Evolutionary conservation across 1,140 invertebrate genomes (phyloP), one percentile per base, ranked within the genome.

Genomic region (Steinernema khuongi): DNA sequence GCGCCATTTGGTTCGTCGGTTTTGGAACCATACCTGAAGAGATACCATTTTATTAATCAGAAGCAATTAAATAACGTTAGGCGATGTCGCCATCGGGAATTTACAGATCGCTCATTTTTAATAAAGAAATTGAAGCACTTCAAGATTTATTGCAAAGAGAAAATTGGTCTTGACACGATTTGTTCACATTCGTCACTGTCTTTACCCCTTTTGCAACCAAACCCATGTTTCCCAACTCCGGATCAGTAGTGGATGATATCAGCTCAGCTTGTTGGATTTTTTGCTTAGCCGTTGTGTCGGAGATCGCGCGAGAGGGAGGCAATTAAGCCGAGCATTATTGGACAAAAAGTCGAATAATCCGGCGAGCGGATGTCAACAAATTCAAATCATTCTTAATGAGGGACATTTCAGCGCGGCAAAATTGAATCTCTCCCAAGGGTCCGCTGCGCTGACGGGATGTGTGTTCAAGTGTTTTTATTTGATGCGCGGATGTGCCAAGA

Each of bases 1-100:
- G 82, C 96, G 89, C 96, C 96, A 98, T 89, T 99, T 99, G 81
- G 96, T 99, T 85, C 96, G 89, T 86, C 96, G 90, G 87, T 99
- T 99, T 88, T 99, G 96, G 88, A 99, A 99, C 96, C 96, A 99
- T 43, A 99, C 96, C 96, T 99, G 72, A 41, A 83, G 82, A 29
- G 72, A 7, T 33, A 33, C 66, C 1, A 1, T 28, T 70, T 36
- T 17, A 66, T 11, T 70, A n/a, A 66, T 70, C n/a, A n/a, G n/a
- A n/a, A n/a, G n/a, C n/a, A n/a, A n/a, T n/a, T n/a, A n/a, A n/a
- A n/a, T n/a, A n/a, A n/a, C n/a, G n/a, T n/a, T n/a, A n/a, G n/a
- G n/a, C n/a, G n/a, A n/a, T n/a, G n/a, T n/a, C n/a, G n/a, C n/a
- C n/a, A n/a, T n/a, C n/a, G n/a, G n/a, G n/a, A n/a, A n/a, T n/a